Percentiles rank a stretch among this genome's conserved stretches.
phyloP scores from a whole-genome alignment of 2,113 vertebrate species.

The Paramisgurnus dabryanus region DNA sequence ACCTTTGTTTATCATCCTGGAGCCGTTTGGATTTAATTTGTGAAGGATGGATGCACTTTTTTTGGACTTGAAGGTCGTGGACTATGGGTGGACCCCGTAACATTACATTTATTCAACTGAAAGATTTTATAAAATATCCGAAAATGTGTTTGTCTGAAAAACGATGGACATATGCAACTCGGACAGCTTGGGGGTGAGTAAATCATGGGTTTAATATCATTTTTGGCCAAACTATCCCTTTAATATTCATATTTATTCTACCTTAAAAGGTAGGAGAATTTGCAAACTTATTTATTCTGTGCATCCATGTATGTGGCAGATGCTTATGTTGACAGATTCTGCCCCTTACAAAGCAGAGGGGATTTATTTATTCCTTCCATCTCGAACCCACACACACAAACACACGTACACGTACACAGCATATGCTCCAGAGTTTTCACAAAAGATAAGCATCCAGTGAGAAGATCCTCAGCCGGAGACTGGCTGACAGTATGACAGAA shows the following conservation, averaged over 20 bases:
- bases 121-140: too few relatives aligned
- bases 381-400: background rate
- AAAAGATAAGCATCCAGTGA: slow-evolving; percentile 21
- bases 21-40: too few relatives aligned
- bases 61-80: too few relatives aligned
- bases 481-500: slow-evolving; percentile 2
- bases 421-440: background rate
- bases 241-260: background rate
- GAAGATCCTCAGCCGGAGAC: background rate
- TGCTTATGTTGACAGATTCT: slow-evolving; percentile 24
- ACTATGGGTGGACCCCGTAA: too few relatives aligned
- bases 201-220: too few relatives aligned
- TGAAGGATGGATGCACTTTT: too few relatives aligned
- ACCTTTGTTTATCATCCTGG: too few relatives aligned
- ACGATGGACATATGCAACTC: too few relatives aligned
- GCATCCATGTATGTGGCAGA: background rate
- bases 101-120: too few relatives aligned
- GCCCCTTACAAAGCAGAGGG: slow-evolving; percentile 8
- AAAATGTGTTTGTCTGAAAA: too few relatives aligned
- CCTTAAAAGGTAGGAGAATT: slow-evolving; percentile 1
- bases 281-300: background rate
- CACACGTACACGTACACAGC: background rate
- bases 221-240: background rate
- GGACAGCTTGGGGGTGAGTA: too few relatives aligned
- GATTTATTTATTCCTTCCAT: slow-evolving; percentile 7